Evolutionary conservation across 2,113 vertebrate genomes (phyloP), one percentile per base, ranked within the genome.

Genomic region (Burhinus oedicnemus): DNA sequence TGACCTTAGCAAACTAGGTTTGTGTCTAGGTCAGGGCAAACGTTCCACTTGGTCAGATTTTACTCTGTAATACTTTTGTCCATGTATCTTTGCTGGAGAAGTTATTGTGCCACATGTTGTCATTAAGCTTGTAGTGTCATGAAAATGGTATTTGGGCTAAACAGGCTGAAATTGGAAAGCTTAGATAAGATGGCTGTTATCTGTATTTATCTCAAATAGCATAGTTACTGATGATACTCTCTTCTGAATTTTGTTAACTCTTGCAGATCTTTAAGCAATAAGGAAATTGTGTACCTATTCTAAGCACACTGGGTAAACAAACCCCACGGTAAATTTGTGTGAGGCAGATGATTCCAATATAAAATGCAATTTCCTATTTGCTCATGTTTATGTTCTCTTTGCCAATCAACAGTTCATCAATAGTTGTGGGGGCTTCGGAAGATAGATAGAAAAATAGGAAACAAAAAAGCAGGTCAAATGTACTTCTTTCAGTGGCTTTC

Each of bases 261-360:
- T 70, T 93, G 57, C 91, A 96, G 60, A 80, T 89, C 87, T 90
- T 89, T 81, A 90, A 97, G 97, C 97, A 97, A 90, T 97, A 98
- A 98, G 94, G 51, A 92, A 80, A 60, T 65, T 0, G 0, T 61
- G 62, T 88, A 49, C 87, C 95, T 61, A 6, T 34, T 90, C 57
- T 16, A 87, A 90, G 85, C 51, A 60, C 22, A 7, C 27, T 9
- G 61, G 32, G 58, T 60, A 76, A 88, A 49, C 74, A 88, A 64
- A 64, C 32, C 6, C 58, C n/a, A 5, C 8, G 66, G 34, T 49
- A 61, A 51, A 65, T 60, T 42, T 57, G 40, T 44, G 75, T 32
- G 60, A 86, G 83, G 66, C 8, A 49, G 71, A 68, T 45, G 49
- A 82, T 88, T 91, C 54, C 44, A 52, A 9, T n/a, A 32, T 26